phyloP scores from a whole-genome alignment of 2,888 invertebrate genomes.

The Cacoxenus indagator region DNA sequence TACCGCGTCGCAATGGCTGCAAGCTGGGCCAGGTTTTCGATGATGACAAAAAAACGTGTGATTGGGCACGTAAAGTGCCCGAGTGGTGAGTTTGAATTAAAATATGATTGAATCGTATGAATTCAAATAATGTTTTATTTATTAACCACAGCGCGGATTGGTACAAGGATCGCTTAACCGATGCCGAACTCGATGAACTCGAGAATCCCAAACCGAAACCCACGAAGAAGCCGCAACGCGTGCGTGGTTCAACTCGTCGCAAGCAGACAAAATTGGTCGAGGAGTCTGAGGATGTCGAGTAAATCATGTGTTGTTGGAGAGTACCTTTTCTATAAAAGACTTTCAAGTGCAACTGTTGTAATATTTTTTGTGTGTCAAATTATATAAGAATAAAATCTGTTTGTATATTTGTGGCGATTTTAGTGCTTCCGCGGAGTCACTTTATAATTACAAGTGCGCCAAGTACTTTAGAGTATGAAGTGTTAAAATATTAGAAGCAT shows the following conservation, averaged over 20 bases:
- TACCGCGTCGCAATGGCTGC: slow-evolving; percentile 88
- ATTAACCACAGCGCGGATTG: slow-evolving; percentile 81
- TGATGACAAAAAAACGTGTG: slow-evolving; percentile 82
- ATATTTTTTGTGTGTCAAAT: background rate
- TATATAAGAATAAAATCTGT: background rate
- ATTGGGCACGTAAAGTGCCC: slow-evolving; percentile 88
- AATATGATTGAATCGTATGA: slow-evolving; percentile 2
- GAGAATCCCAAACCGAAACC: slow-evolving; percentile 82
- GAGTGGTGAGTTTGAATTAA: slow-evolving; percentile 79
- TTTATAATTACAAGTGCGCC: no score
- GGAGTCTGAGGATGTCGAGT: slow-evolving; percentile 47
- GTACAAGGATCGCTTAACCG: slow-evolving; percentile 89
- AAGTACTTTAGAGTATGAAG: no score
- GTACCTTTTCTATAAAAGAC: slow-evolving; percentile 6
- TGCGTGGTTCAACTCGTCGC: slow-evolving; percentile 72
- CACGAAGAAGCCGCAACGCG: slow-evolving; percentile 69
- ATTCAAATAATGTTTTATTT: background rate
- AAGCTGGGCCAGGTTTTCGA: slow-evolving; percentile 92
- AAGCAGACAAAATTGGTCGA: slow-evolving; percentile 54
- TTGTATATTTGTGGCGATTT: background rate
- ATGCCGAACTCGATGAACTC: slow-evolving; percentile 82
- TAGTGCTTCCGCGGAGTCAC: no score
- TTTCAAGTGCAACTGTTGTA: background rate
- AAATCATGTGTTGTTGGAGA: slow-evolving; percentile 44
- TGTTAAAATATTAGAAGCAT: no score